Evolutionary conservation across 1,140 invertebrate genomes (phyloP).

Genomic region (Calosoma granatense): DNA sequence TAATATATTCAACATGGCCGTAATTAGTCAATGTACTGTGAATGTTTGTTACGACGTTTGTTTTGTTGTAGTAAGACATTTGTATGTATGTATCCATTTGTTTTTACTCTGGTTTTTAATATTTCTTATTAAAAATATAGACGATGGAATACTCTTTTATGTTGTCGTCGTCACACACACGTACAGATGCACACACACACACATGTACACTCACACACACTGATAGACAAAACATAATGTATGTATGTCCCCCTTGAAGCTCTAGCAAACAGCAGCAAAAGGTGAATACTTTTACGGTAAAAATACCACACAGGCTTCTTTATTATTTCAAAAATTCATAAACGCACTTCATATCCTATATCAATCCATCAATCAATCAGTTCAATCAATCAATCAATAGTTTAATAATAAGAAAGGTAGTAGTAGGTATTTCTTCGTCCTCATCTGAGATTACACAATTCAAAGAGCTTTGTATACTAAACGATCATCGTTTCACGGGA

Average conservation of each 20-base stretch:
- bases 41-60: not conserved
- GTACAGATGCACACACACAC: too few relatives aligned
- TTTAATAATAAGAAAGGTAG: conserved; percentile 3
- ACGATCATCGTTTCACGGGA: too few relatives aligned
- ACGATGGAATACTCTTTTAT: not conserved
- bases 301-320: conserved; percentile 22
- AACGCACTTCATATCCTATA: conserved; percentile 5
- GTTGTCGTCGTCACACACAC: too few relatives aligned
- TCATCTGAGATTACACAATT: conserved; percentile 1
- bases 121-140: not conserved
- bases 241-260: too few relatives aligned
- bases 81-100: too few relatives aligned
- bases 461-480: conserved; percentile 7
- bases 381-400: too few relatives aligned
- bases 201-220: too few relatives aligned
- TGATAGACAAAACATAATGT: too few relatives aligned
- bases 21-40: not conserved
- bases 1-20: conserved; percentile 2
- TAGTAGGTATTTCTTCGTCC: too few relatives aligned
- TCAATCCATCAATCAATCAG: too few relatives aligned
- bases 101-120: too few relatives aligned
- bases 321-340: conserved; percentile 8
- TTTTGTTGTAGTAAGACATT: not conserved
- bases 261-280: conserved; percentile 17
- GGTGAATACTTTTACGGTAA: conserved; percentile 22